Evolutionary conservation across 1,140 invertebrate genomes (phyloP), one percentile per base, ranked within the genome.

Genomic region (Cotesia typhae): DNA sequence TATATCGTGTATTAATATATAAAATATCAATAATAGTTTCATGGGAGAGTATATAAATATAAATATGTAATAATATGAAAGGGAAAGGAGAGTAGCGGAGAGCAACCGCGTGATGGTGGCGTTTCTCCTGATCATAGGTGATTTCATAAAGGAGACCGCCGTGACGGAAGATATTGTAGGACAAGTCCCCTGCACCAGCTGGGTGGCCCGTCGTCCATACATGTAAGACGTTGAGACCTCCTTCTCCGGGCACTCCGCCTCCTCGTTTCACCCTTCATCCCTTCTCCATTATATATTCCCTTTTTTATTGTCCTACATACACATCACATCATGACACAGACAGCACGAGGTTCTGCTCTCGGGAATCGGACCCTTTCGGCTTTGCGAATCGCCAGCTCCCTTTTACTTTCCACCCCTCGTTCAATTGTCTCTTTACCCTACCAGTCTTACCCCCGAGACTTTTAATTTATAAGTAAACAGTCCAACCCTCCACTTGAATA

Each of bases 101-200:
- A 41, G 38, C 5, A 47, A 47, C 41, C 41, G 41, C 41, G 41
- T 47, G 72, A 73, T 74, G 74, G 73, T 78, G 75, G 81, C 77
- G 81, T 83, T 82, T 80, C 79, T 82, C 75, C 76, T 77, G 79
- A 81, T 81, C 79, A 75, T 73, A 82, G 78, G 81, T 82, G 80
- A 83, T 83, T 83, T 83, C 81, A 83, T 84, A 85, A 85, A 85
- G 81, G 83, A 81, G 81, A 76, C 84, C 84, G 84, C 84, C 84
- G 81, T 84, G 84, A 84, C 82, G 82, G 84, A 84, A 85, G 82
- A 83, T 84, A 83, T 84, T 84, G 84, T 84, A 83, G 78, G 81
- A 83, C 84, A 84, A 83, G 81, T 83, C 80, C 79, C 74, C 79
- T 78, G 78, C 79, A 77, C 80, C 76, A 79, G 79, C 77, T 82